These are phyloP conservation scores for Helostoma temminkii DNA, from an alignment of 2,797 vertebrate genomes.

Conservation along the genomic window DNA sequence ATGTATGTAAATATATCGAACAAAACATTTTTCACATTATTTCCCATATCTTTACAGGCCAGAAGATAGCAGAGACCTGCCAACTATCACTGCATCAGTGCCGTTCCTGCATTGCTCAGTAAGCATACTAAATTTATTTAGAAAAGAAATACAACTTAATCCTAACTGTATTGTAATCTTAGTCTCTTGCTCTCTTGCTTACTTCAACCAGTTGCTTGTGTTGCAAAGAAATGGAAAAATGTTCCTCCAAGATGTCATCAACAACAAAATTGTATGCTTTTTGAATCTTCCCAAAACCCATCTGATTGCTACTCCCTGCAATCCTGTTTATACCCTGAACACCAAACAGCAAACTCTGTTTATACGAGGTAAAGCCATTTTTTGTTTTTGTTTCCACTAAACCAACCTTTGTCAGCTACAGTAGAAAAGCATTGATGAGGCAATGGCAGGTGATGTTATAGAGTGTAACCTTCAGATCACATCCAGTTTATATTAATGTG, in stretches of 20 bases:
- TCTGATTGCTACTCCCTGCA: slow-evolving; percentile 56
- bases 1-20: background rate
- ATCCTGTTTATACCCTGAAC: slow-evolving; percentile 68
- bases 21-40: background rate
- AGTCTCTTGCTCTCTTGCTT: background rate
- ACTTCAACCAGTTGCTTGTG: slow-evolving; percentile 60
- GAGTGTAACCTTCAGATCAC: background rate
- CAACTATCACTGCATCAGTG: slow-evolving; percentile 42
- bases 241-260: slow-evolving; percentile 65
- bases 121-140: slow-evolving; percentile 14
- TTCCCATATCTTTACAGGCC: slow-evolving; percentile 45
- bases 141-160: background rate
- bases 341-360: slow-evolving; percentile 50
- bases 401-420: background rate
- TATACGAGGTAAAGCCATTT: slow-evolving; percentile 66
- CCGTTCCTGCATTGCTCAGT: slow-evolving; percentile 71
- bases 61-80: slow-evolving; percentile 50
- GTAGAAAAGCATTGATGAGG: background rate
- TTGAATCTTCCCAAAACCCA: slow-evolving; percentile 61
- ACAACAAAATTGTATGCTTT: slow-evolving; percentile 57
- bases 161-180: background rate
- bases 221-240: slow-evolving; percentile 74
- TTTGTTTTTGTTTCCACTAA: background rate
- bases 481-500: background rate
- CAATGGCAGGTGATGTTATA: background rate